phyloP scores from a whole-genome alignment of 2,113 vertebrate species.

The Sterrhoptilus dennistouni region DNA sequence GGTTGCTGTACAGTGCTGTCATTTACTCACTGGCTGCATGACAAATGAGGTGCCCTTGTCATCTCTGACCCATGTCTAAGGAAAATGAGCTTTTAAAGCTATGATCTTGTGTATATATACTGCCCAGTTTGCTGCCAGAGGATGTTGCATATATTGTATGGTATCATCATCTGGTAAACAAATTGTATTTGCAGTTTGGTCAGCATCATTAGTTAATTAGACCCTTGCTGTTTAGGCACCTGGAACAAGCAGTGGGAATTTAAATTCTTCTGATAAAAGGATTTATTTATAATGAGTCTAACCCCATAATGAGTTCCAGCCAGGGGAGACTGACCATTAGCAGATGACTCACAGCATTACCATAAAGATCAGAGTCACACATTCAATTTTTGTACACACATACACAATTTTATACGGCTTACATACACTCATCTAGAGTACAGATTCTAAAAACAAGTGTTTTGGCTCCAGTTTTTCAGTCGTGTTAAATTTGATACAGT shows the following conservation, averaged over 20 bases:
- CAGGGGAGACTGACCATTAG: slow-evolving; percentile 28
- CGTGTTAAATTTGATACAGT: neutral
- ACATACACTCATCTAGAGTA: neutral
- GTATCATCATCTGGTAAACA: slow-evolving; percentile 3
- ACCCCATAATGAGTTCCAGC: slow-evolving; percentile 30
- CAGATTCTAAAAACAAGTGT: slow-evolving; percentile 5
- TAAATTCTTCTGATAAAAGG: slow-evolving; percentile 63
- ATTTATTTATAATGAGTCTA: slow-evolving; percentile 67
- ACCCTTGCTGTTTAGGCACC: slow-evolving; percentile 45
- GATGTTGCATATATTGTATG: neutral
- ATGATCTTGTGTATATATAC: neutral
- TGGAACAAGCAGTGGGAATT: slow-evolving; percentile 51
- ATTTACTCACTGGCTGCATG: neutral
- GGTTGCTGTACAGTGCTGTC: neutral
- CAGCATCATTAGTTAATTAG: slow-evolving; percentile 64
- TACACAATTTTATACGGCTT: neutral
- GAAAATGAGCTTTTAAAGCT: slow-evolving; percentile 10
- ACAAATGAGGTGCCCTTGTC: neutral
- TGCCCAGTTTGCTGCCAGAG: neutral
- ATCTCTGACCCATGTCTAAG: neutral
- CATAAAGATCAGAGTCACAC: slow-evolving; percentile 11
- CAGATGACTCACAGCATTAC: slow-evolving; percentile 32
- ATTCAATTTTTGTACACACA: neutral
- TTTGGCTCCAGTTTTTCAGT: neutral
- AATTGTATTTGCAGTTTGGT: slow-evolving; percentile 12